Base-by-base conservation (phyloP, 2,113 vertebrate species). In the Collichthys lucidus region DNA sequence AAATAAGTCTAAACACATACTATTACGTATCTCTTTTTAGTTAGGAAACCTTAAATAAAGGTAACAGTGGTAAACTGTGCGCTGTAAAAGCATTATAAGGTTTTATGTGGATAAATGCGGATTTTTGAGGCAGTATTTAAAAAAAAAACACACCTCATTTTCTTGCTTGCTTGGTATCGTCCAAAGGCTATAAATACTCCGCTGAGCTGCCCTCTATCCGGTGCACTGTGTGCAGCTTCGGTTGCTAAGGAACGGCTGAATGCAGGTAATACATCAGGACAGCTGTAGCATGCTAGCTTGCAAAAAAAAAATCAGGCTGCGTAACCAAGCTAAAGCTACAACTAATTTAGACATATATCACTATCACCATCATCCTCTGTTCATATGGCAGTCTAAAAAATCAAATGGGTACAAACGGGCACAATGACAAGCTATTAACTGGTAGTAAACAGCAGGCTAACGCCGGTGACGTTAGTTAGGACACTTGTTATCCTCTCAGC, bases 161-260 rank as follows among this genome's bases (percentile, higher is more conserved):
- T 40, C 35, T 40, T 40, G 7, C 35, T 29, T 11, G 5, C 31
- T 61, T 94, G 94, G 94, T 93, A 88, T 88, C 60, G 87, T 59
- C 92, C 94, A 79, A 6, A 72, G 50, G 64, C 50, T 94, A 94
- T 94, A 94, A 89, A 93, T 91, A 80, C 66, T 24, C 66, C 3
- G 69, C 66, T 42, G 26, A 66, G 15, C 79, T 11, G 22, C 20
- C 1, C 8, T 14, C 62, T 11, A 24, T 19, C 77, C 72, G 78
- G 75, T 74, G 87, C 86, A 42, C 62, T 74, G 80, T 75, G 86
- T 89, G 87, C 89, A 59, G 92, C 90, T 86, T 85, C 80, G 93
- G 94, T 95, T 95, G 94, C 93, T 93, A 92, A 94, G 94, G 93
- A 94, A 94, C 89, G 89, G 4, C 67, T 14, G 76, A 86, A 90